phyloP scores from a whole-genome alignment of 2,797 vertebrate species.

The Vespertilio murinus region DNA sequence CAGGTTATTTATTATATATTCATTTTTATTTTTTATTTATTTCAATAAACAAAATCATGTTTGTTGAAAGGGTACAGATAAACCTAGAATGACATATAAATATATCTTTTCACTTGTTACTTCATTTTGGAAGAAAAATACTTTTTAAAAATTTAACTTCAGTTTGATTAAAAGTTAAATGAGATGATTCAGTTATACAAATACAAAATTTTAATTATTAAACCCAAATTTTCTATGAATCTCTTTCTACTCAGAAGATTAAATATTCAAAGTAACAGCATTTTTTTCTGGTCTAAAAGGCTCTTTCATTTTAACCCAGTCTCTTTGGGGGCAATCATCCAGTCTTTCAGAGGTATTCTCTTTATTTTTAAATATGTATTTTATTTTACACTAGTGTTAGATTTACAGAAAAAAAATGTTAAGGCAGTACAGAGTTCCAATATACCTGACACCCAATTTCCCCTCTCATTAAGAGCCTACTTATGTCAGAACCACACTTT shows the following conservation, averaged over 20 bases:
- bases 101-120: neutral
- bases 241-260: neutral
- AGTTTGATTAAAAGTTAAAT: neutral
- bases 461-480: neutral
- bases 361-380: neutral
- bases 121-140: neutral
- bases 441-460: neutral
- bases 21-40: neutral
- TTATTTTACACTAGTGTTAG: neutral
- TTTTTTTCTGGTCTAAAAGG: neutral
- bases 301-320: neutral
- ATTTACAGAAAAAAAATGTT: neutral
- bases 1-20: neutral
- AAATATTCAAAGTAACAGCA: neutral
- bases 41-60: neutral
- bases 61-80: neutral
- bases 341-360: neutral
- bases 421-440: neutral
- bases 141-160: conserved; percentile 29
- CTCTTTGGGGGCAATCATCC: neutral
- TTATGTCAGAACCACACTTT: too few species aligned
- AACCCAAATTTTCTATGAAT: neutral
- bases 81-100: neutral
- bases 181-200: neutral
- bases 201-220: neutral